Base-by-base conservation (phyloP, 2,797 vertebrate species). In the Acanthurus lineatus region DNA sequence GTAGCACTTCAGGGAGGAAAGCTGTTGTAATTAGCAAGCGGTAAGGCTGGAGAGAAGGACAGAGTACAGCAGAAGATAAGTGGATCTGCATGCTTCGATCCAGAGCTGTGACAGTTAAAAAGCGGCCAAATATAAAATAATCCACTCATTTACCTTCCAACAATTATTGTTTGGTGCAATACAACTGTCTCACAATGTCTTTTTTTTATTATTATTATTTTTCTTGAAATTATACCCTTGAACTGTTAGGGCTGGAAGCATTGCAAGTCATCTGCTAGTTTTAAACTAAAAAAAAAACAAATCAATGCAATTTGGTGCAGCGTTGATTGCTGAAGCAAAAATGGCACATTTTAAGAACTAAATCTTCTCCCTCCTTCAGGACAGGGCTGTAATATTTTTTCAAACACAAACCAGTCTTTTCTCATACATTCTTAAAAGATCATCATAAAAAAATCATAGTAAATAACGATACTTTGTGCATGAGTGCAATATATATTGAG, bases 1-100 rank as follows among this genome's bases (percentile, higher is more conserved):
- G 91, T 87, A 91, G 92, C 91, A 92, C 91, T 92, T 92, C n/a
- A 28, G 86, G 78, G 72, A 78, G 80, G 81, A 53, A 44, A 51
- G 85, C 88, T 91, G 88, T 88, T 88, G 83, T 92, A 84, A 83
- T 90, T 88, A 89, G 87, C 92, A 88, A 90, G 84, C 77, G 16
- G 77, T 91, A 93, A 92, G 89, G 87, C 84, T 88, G 86, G 89
- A 91, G 74, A 87, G 85, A 87, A 76, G 80, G 87, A 85, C 79
- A 67, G 67, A 78, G 80, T 42, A 79, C 25, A 88, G 89, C 69
- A 69, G 77, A 87, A 88, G 79, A 84, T 64, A 90, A 89, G 76
- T 76, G 85, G 92, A 93, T 70, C 92, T 60, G 68, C 93, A 93
- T 95, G 94, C 94, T 88, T 79, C 6, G 93, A 91, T 91, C 93